A percentile compares a stretch with the other conserved stretches of the same genome.
These are phyloP conservation scores for Xenopus borealis DNA, from an alignment of 2,113 vertebrate genomes.

Conservation along the genomic window DNA sequence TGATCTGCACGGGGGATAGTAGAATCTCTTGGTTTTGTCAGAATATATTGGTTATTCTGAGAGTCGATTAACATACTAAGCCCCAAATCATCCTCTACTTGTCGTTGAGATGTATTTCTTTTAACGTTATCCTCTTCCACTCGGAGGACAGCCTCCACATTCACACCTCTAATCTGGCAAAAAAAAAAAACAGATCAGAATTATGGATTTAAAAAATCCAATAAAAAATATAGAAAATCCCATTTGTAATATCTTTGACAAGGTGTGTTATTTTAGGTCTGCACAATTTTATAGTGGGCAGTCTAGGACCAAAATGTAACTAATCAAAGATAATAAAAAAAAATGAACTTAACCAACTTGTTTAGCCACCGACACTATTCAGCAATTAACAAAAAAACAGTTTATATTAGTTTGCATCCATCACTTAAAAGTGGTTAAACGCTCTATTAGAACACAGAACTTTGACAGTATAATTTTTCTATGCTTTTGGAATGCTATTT, in stretches of 20 bases:
- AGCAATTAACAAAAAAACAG: too few relatives aligned
- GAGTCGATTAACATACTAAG: constrained; percentile 98
- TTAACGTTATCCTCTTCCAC: constrained; percentile 91
- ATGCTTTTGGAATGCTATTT: too few relatives aligned
- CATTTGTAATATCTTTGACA: too few relatives aligned
- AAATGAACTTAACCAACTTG: too few relatives aligned
- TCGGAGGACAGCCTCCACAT: constrained; percentile 92
- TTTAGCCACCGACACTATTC: too few relatives aligned
- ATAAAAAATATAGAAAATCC: not conserved
- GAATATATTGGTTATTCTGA: constrained; percentile 95
- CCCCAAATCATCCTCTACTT: constrained; percentile 81
- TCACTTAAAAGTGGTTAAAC: too few relatives aligned
- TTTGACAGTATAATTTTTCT: too few relatives aligned
- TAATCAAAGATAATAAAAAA: too few relatives aligned
- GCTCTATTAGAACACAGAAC: too few relatives aligned
- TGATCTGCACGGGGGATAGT: constrained; percentile 92
- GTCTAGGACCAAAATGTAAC: not conserved
- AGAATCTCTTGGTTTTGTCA: constrained; percentile 91
- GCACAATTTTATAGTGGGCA: not conserved
- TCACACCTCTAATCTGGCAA: constrained; percentile 85
- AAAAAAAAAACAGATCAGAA: not conserved
- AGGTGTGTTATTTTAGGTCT: too few relatives aligned
- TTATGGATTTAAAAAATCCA: not conserved
- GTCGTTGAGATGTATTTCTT: constrained; percentile 76
- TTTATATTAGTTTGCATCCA: too few relatives aligned